phyloP scores from a whole-genome alignment of 2,797 vertebrate genomes.

The Karalla daura region DNA sequence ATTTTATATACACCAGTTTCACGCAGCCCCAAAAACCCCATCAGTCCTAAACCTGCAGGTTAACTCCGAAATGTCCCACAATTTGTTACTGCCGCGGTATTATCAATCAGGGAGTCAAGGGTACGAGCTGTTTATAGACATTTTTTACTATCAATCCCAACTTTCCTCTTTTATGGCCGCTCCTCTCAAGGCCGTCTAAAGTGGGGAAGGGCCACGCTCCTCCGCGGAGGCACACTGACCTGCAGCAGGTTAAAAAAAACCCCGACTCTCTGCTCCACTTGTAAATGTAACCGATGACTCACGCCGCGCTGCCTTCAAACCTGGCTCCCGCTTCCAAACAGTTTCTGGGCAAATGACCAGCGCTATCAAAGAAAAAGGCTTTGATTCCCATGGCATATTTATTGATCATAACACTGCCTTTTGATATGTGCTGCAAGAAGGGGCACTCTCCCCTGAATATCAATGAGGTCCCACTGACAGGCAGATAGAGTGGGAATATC shows the following conservation, averaged over 20 bases:
- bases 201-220: conserved; percentile 9
- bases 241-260: conserved; percentile 70
- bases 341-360: conserved; percentile 81
- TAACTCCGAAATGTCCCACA: conserved; percentile 58
- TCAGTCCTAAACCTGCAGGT: conserved; percentile 52
- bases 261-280: conserved; percentile 69
- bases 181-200: conserved; percentile 64
- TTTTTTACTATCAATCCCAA: conserved; percentile 68
- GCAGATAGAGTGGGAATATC: conserved; percentile 75
- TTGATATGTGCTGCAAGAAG: conserved; percentile 75
- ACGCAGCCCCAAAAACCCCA: conserved; percentile 47
- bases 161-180: conserved; percentile 58
- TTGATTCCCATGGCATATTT: conserved; percentile 80
- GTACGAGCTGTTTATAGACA: conserved; percentile 64
- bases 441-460: conserved; percentile 71
- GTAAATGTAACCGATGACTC: conserved; percentile 74
- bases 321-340: conserved; percentile 65
- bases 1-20: conserved; percentile 45
- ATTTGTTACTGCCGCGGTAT: conserved; percentile 50
- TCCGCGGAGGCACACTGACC: conserved; percentile 51
- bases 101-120: conserved; percentile 66
- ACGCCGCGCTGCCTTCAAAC: conserved; percentile 61
- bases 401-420: conserved; percentile 80
- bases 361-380: conserved; percentile 74
- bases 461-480: conserved; percentile 76